Conservation (phyloP, 2,888 invertebrate genomes). For the Heterodera filipjevi region DNA sequence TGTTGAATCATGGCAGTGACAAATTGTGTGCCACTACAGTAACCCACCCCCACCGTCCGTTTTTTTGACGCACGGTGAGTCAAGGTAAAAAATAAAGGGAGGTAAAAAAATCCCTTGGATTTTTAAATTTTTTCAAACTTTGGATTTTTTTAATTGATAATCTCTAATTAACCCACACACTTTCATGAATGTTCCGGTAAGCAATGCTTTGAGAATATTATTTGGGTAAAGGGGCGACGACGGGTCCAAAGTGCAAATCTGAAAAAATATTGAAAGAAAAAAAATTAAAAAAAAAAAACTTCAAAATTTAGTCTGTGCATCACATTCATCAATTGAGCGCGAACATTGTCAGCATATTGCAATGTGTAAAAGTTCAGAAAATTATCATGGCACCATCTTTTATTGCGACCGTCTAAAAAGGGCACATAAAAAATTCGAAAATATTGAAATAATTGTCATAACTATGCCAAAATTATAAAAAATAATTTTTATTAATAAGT, state of each 20-base stretch:
- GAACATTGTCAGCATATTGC: slow-evolving; percentile 96
- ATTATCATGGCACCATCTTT: slow-evolving; percentile 99
- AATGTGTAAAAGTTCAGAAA: slow-evolving; percentile 97
- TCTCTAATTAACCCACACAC: slow-evolving; percentile 69
- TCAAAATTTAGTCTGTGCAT: slow-evolving; percentile 76
- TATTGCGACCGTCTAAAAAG: slow-evolving; percentile 66
- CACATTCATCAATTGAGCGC: slow-evolving; percentile 92
- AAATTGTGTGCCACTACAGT: too few species aligned
- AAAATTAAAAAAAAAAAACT: slow-evolving; percentile 87
- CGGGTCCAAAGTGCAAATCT: not conserved
- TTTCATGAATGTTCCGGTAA: slow-evolving; percentile 99
- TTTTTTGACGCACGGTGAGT: too few species aligned
- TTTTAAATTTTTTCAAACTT: too few species aligned
- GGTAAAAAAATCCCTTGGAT: too few species aligned
- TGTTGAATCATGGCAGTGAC: too few species aligned
- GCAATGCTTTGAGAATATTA: slow-evolving; percentile 95
- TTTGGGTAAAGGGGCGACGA: slow-evolving; percentile 91
- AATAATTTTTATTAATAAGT: not conserved
- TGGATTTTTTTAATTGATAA: not conserved
- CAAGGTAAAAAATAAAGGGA: too few species aligned
- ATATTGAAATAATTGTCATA: not conserved
- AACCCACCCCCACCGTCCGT: too few species aligned
- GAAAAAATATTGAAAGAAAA: not conserved
- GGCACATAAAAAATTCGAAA: not conserved
- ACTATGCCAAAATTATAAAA: slow-evolving; percentile 71